A percentile compares a stretch with the other conserved stretches of the same genome.
phyloP scores from a whole-genome alignment of 2,888 invertebrate genomes.

The Hydropsyche betteni region DNA sequence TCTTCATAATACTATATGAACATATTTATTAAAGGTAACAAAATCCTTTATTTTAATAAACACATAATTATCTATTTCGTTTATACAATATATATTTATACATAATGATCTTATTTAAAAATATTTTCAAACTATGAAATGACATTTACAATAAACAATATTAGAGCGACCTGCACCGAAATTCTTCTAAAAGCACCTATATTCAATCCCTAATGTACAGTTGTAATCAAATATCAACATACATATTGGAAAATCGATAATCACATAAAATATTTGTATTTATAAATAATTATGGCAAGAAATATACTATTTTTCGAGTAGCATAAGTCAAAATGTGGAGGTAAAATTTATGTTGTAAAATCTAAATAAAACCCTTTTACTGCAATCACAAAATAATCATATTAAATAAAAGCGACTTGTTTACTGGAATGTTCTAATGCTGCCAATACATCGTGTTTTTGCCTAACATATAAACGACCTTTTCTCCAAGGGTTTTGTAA shows the following conservation, averaged over 20 bases:
- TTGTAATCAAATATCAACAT: too few relatives aligned
- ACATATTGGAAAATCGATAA: too few relatives aligned
- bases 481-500: conserved; percentile 96
- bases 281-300: conserved; percentile 3
- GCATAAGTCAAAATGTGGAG: too few relatives aligned
- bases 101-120: not conserved
- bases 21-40: conserved; percentile 17
- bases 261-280: not conserved
- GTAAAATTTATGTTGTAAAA: not conserved
- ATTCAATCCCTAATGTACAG: conserved; percentile 42
- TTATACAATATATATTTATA: not conserved
- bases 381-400: not conserved
- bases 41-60: not conserved
- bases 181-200: conserved; percentile 49
- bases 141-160: conserved; percentile 26
- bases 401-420: conserved; percentile 71
- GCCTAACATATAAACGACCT: conserved; percentile 90
- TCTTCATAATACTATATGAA: conserved; percentile 17
- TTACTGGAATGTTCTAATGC: conserved; percentile 89
- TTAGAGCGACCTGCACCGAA: conserved; percentile 35
- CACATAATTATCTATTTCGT: not conserved
- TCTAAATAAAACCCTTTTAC: not conserved
- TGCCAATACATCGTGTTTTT: conserved; percentile 88
- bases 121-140: not conserved
- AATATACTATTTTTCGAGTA: not conserved